These are phyloP conservation scores for Ophion ellenae DNA, from an alignment of 2,888 invertebrate genomes.

Conservation along the genomic window DNA sequence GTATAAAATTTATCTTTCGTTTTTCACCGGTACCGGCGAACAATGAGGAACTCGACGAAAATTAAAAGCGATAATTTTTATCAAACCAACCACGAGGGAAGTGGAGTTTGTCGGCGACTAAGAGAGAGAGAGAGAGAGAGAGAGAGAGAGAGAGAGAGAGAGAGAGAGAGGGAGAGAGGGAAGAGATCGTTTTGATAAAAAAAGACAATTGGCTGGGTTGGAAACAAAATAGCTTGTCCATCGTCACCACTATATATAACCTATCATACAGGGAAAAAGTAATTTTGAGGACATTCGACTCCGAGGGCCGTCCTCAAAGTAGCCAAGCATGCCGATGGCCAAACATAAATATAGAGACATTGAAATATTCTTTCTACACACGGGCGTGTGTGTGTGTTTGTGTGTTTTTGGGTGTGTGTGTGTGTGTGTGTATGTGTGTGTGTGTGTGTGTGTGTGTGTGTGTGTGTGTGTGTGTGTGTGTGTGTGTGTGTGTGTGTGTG, in stretches of 20 bases:
- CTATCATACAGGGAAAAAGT: not conserved
- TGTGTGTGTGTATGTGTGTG: too few relatives aligned
- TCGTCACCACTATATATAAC: constrained; percentile 40
- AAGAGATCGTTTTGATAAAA: constrained; percentile 1
- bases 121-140: not conserved
- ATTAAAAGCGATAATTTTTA: constrained; percentile 39
- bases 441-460: too few relatives aligned
- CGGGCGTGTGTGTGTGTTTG: too few relatives aligned
- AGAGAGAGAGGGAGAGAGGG: not conserved
- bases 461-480: too few relatives aligned
- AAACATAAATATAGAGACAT: not conserved
- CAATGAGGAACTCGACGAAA: constrained; percentile 21
- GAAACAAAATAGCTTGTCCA: constrained; percentile 20
- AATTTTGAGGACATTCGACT: not conserved
- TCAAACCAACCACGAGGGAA: not conserved
- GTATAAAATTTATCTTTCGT: constrained; percentile 26
- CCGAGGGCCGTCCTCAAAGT: not conserved
- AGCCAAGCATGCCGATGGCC: not conserved
- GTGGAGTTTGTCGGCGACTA: not conserved
- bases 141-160: not conserved
- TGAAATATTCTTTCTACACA: constrained; percentile 25
- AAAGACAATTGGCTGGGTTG: constrained; percentile 33
- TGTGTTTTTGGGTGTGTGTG: too few relatives aligned
- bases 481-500: too few relatives aligned
- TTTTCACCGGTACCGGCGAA: not conserved